Evolutionary conservation across 2,888 invertebrate genomes (phyloP), one percentile per base, ranked within the genome.

Genomic region (Lymantria monacha): DNA sequence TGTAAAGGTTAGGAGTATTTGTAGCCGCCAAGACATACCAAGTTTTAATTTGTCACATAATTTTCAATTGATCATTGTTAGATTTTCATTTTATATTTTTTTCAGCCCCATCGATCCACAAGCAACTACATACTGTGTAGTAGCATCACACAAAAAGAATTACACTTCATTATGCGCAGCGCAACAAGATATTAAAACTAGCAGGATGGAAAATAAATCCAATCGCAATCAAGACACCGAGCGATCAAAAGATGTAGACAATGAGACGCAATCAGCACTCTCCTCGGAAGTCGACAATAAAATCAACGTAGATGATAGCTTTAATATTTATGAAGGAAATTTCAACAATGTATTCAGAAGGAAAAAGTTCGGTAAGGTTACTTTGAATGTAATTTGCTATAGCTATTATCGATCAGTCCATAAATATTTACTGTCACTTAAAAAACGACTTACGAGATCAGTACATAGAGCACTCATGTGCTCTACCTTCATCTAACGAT

Each of bases 161-260:
- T 91, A 89, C 69, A 88, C 88, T 0, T 88, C 91, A 0, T 77
- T 91, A 0, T 91, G 91, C 51, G 84, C 88, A 0, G 91, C 91
- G 0, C 88, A 87, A 53, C 74, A 74, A 38, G 89, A 89, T 43
- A 65, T 82, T 1, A 82, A 80, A 61, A 53, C 67, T 0, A 74
- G 58, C 33, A 70, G 79, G 37, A 66, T 72, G 33, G 81, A 84
- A 47, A 84, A 59, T 46, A 65, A 81, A 67, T 66, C 74, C 14
- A 59, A 10, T 7, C 9, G 67, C 22, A 71, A 63, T 40, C 67
- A 69, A 14, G 73, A 70, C 41, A 70, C 63, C 14, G 61, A 68
- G 33, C 55, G 61, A 30, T 59, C 62, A 1, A 67, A 61, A 36
- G 47, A 49, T 44, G 61, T 69, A 48, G 53, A 51, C 10, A 68